phyloP scores from a whole-genome alignment of 2,797 vertebrate species.

The Loris lydekkerianus region DNA sequence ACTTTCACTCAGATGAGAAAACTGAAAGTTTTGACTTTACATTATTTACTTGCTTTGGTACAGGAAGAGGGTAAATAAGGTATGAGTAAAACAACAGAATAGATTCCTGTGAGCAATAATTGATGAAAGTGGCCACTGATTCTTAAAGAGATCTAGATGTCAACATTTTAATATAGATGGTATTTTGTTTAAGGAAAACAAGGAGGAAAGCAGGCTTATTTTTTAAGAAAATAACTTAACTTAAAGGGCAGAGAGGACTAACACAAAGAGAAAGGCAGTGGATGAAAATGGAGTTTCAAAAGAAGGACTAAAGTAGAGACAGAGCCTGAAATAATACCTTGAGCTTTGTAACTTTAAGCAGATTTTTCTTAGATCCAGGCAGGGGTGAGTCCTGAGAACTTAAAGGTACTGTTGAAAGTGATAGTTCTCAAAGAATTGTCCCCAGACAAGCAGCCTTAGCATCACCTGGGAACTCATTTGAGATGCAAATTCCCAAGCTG shows the following conservation, averaged over 20 bases:
- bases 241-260: neutral
- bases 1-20: neutral
- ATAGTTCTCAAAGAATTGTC: no score
- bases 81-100: neutral
- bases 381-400: neutral
- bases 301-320: neutral
- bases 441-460: neutral
- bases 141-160: neutral
- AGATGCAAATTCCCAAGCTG: neutral
- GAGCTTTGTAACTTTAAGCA: neutral
- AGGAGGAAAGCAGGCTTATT: neutral
- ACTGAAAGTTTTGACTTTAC: neutral
- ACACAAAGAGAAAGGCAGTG: neutral
- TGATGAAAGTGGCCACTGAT: constrained; percentile 2
- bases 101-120: neutral
- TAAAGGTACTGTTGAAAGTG: neutral
- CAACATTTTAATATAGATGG: neutral
- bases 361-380: neutral
- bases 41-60: neutral
- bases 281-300: neutral
- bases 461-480: neutral
- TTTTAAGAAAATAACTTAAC: neutral
- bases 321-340: neutral
- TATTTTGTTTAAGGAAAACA: neutral
- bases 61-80: neutral